A percentile compares a stretch with the other conserved stretches of the same genome.
phyloP scores from a whole-genome alignment of 2,113 vertebrate genomes.

The Silurus glanis region DNA sequence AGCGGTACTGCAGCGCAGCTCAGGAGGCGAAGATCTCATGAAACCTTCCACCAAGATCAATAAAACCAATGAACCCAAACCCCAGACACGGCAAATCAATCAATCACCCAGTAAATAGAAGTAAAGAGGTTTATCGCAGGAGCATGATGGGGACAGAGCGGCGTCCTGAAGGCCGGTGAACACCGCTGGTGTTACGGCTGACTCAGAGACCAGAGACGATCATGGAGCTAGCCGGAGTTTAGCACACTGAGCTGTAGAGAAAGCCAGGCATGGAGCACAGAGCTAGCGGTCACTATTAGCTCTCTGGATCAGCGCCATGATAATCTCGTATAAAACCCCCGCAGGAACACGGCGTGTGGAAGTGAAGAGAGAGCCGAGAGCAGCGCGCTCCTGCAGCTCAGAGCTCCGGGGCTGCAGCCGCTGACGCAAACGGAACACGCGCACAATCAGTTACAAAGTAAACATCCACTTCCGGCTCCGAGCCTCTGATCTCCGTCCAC shows the following conservation, averaged over 20 bases:
- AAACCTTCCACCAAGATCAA: background rate
- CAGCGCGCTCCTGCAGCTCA: background rate
- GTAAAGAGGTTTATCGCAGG: background rate
- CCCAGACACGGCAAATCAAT: background rate
- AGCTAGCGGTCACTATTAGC: background rate
- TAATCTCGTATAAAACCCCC: background rate
- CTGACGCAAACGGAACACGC: too few species aligned
- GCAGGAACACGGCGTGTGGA: too few species aligned
- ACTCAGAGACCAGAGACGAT: constrained; percentile 4
- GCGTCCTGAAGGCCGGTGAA: background rate
- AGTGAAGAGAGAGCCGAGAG: too few species aligned
- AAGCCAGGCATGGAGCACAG: background rate
- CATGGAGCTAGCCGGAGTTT: background rate
- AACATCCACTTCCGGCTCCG: too few species aligned
- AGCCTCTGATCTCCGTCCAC: too few species aligned
- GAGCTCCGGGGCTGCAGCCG: background rate
- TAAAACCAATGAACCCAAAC: background rate
- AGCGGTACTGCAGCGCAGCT: background rate
- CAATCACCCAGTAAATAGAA: too few species aligned
- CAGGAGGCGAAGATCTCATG: background rate
- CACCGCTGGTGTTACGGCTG: background rate
- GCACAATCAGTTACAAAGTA: too few species aligned
- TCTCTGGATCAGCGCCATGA: background rate
- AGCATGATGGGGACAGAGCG: background rate
- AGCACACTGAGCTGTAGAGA: too few species aligned